Percentiles rank a stretch among this genome's conserved stretches.
These are phyloP conservation scores for Erythrolamprus reginae DNA, from an alignment of 2,113 vertebrate species.

Conservation along the genomic window DNA sequence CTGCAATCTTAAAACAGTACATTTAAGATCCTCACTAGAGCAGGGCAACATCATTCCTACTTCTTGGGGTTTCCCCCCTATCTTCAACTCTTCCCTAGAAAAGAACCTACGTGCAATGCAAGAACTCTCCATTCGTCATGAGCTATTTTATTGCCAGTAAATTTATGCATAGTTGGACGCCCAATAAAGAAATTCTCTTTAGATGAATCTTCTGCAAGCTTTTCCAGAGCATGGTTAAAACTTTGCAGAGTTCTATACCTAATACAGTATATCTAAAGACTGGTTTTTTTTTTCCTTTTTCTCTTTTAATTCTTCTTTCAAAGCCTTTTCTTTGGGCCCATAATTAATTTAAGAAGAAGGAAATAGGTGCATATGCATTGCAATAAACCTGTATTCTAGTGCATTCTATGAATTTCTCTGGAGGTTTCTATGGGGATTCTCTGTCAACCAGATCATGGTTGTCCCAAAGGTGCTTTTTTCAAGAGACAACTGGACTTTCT, in stretches of 20 bases:
- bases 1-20: background rate
- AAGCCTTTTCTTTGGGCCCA: background rate
- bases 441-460: no score
- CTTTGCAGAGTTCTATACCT: background rate
- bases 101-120: background rate
- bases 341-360: background rate
- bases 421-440: no score
- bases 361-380: background rate
- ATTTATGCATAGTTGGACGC: background rate
- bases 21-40: background rate
- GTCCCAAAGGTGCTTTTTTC: no score
- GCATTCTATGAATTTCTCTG: background rate
- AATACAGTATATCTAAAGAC: background rate
- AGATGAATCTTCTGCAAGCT: background rate
- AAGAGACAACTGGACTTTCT: no score
- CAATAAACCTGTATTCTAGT: background rate
- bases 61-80: no score
- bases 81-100: background rate
- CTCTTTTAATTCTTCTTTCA: background rate
- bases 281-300: background rate
- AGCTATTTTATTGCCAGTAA: background rate
- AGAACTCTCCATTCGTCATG: no score
- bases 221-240: background rate
- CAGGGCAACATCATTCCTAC: background rate
- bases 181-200: background rate